Conservation (phyloP, 2,113 vertebrate species). For the Onychostoma macrolepis region DNA sequence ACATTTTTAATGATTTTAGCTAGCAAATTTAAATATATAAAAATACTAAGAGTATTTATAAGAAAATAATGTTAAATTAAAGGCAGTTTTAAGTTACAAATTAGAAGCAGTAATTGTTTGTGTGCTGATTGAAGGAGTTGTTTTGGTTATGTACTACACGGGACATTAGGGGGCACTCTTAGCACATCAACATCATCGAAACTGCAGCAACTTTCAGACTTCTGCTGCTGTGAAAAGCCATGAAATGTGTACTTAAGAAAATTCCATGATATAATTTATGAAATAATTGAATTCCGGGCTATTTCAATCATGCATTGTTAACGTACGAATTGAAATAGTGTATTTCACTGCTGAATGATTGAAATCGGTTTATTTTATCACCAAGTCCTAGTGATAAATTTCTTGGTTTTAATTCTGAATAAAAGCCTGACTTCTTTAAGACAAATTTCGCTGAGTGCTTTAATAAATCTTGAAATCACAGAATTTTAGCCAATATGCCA, state of each 20-base stretch:
- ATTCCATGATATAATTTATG: slow-evolving; percentile 34
- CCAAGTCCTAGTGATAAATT: not conserved
- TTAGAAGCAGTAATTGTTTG: not conserved
- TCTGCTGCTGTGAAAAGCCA: not conserved
- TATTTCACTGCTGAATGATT: slow-evolving; percentile 29
- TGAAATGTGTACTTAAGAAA: slow-evolving; percentile 28
- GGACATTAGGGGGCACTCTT: slow-evolving; percentile 60
- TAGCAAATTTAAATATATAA: too few relatives aligned
- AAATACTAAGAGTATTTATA: too few relatives aligned
- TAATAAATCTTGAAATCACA: not conserved
- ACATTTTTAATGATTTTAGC: not conserved
- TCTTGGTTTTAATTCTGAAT: slow-evolving; percentile 18
- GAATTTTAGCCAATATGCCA: slow-evolving; percentile 16
- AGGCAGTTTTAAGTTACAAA: not conserved
- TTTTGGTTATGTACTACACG: slow-evolving; percentile 21
- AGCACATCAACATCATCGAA: slow-evolving; percentile 49
- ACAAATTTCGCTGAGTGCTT: not conserved
- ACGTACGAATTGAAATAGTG: not conserved
- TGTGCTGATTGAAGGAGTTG: not conserved
- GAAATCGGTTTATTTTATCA: slow-evolving; percentile 31
- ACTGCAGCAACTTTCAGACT: not conserved
- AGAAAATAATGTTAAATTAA: not conserved
- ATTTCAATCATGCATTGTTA: not conserved
- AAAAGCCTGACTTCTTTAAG: slow-evolving; percentile 27
- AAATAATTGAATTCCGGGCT: slow-evolving; percentile 12